phyloP scores from a whole-genome alignment of 2,888 invertebrate genomes.

The Calameuta pallipes region DNA sequence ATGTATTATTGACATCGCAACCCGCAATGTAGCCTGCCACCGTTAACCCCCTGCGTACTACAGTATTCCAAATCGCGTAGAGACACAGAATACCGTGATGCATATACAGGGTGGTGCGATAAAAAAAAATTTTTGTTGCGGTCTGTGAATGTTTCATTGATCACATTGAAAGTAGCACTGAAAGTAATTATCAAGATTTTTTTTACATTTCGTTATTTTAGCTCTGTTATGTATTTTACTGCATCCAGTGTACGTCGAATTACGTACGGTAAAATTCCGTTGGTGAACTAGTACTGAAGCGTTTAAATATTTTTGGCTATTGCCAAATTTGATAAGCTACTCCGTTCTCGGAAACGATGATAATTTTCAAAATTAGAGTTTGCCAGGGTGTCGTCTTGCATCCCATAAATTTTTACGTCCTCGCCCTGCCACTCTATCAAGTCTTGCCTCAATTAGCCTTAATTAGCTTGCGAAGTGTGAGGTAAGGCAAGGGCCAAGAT shows the following conservation, averaged over 20 bases:
- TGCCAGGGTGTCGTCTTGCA: not conserved
- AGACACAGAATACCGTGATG: slow-evolving; percentile 34
- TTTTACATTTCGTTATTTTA: not conserved
- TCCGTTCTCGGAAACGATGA: not conserved
- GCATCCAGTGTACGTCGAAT: not conserved
- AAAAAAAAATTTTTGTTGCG: slow-evolving; percentile 18
- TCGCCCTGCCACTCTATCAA: not conserved
- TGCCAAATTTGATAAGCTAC: not conserved
- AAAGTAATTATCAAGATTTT: not conserved
- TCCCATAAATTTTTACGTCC: not conserved
- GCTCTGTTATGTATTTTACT: not conserved
- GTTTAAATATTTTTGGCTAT: not conserved
- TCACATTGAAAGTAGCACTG: not conserved
- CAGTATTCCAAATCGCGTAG: slow-evolving; percentile 50
- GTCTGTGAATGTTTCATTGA: not conserved
- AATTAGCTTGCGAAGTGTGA: not conserved
- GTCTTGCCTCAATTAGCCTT: not conserved
- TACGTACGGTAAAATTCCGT: not conserved
- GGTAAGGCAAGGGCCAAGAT: not conserved
- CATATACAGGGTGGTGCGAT: slow-evolving; percentile 34
- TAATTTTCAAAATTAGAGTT: not conserved
- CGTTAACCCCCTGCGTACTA: slow-evolving; percentile 32
- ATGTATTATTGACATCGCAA: slow-evolving; percentile 58
- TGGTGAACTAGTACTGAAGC: too few relatives aligned
- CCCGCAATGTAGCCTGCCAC: slow-evolving; percentile 53